Evolutionary conservation across 2,113 vertebrate genomes (phyloP), one percentile per base, ranked within the genome.

Genomic region (Rhadina sibilatrix): DNA sequence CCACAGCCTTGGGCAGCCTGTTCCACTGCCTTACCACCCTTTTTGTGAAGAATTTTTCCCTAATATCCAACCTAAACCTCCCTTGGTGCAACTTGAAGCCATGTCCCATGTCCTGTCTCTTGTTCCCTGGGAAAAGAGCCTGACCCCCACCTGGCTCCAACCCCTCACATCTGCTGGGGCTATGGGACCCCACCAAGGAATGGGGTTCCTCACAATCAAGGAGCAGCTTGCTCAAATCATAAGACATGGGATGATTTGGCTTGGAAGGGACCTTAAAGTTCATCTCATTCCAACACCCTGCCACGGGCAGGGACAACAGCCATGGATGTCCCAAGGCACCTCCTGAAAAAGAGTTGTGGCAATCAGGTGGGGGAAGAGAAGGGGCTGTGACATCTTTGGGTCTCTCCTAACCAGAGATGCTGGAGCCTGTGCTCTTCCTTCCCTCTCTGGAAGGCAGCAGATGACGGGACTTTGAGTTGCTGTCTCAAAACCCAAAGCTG

Each of bases 121-220:
- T 49, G 18, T 49, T 33, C 21, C 35, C 40, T 54, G 10, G 25
- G 56, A 35, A 24, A 14, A 61, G 16, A 54, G 21, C 54, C 71
- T 15, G 24, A 49, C 2, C 47, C 17, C 3, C 30, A 30, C 31
- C 49, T 37, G 2, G 9, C 4, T 56, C 25, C 57, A 47, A 1
- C 18, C 7, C 10, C 42, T 91, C 59, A 11, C 47, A 50, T 44
- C 69, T 28, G 2, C 1, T 30, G 20, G n/a, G 42, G 25, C 21
- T 33, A 7, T 12, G 33, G 66, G 50, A 46, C 15, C 18, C 54
- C 49, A 20, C 40, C 15, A 47, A 64, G 30, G 50, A 72, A 24
- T 2, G 14, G 8, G 6, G 1, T 14, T 80, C 63, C 35, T 75
- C 44, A 35, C 0, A 0, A 37, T 30, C n/a, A 61, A 25, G 0